Conservation (phyloP, 30 jellyfish, hydroid and myxozoan species). For the Mastigias papua region DNA sequence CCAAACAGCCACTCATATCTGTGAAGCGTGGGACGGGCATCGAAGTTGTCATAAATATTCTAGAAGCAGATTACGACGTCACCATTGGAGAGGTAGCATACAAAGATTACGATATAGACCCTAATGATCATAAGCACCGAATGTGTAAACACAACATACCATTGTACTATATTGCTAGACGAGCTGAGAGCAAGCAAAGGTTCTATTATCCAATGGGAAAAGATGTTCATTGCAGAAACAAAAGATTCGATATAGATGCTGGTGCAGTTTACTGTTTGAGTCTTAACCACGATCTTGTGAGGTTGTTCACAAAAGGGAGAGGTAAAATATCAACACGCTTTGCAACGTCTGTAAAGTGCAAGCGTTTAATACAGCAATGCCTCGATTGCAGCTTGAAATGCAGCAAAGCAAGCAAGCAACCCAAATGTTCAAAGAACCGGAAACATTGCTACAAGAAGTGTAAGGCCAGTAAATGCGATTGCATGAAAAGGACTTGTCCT, state of each 20-base stretch:
- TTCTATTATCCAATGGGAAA: conserved; percentile 25
- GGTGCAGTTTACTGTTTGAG: conserved; percentile 46
- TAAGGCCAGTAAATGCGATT: conserved; percentile 22
- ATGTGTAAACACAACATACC: conserved; percentile 48
- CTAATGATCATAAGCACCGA: neutral
- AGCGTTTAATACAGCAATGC: conserved; percentile 11
- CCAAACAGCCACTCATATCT: neutral
- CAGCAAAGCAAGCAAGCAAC: neutral
- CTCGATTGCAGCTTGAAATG: conserved; percentile 36
- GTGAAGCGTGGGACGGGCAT: conserved; percentile 60
- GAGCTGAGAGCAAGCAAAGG: neutral
- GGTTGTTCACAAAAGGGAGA: conserved; percentile 8
- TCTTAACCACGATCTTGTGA: conserved; percentile 34
- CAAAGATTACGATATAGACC: conserved; percentile 33
- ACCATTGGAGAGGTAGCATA: conserved; percentile 31
- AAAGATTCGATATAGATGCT: conserved; percentile 5
- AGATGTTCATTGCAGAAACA: conserved; percentile 3
- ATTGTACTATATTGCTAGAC: conserved; percentile 41
- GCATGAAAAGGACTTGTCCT: conserved; percentile 18
- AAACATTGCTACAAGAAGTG: conserved; percentile 3
- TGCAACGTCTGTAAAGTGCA: conserved; percentile 34
- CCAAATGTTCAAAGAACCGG: neutral
- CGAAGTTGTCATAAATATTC: conserved; percentile 12
- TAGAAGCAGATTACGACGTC: conserved; percentile 23
- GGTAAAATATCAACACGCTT: neutral